Conservation (phyloP, 1,140 invertebrate genomes). For the Spodoptera litura region DNA sequence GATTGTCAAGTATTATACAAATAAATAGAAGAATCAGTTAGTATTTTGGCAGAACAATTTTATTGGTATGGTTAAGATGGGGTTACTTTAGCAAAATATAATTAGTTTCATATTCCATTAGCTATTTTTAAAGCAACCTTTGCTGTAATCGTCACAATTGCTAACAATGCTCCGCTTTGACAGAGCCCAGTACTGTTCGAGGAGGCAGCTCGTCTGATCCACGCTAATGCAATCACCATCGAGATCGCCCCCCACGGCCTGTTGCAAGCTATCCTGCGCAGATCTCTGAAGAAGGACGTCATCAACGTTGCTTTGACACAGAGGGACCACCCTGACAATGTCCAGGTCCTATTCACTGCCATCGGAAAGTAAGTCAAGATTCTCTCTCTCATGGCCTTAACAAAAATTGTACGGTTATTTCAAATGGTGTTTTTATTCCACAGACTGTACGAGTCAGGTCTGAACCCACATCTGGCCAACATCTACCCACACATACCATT, state of each 20-base stretch:
- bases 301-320: conserved; percentile 93
- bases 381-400: neutral
- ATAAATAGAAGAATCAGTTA: too few relatives aligned
- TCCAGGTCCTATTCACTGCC: conserved; percentile 89
- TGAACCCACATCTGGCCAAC: conserved; percentile 81
- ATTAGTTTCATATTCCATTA: too few relatives aligned
- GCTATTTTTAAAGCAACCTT: too few relatives aligned
- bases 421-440: conserved; percentile 21
- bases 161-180: neutral
- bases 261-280: conserved; percentile 89
- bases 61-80: too few relatives aligned
- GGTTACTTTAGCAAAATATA: too few relatives aligned
- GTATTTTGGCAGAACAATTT: too few relatives aligned
- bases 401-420: neutral
- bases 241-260: conserved; percentile 95
- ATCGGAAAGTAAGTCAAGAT: conserved; percentile 90
- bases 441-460: conserved; percentile 82
- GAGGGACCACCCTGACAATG: conserved; percentile 90
- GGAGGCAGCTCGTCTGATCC: conserved; percentile 92
- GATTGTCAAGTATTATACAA: too few relatives aligned
- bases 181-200: conserved; percentile 94
- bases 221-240: conserved; percentile 92
- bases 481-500: conserved; percentile 90
- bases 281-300: conserved; percentile 87
- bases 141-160: too few relatives aligned